Percentiles rank a stretch among this genome's conserved stretches.
Evolutionary conservation across 2,888 invertebrate genomes (phyloP).

Genomic region (Drosophila borborema): DNA sequence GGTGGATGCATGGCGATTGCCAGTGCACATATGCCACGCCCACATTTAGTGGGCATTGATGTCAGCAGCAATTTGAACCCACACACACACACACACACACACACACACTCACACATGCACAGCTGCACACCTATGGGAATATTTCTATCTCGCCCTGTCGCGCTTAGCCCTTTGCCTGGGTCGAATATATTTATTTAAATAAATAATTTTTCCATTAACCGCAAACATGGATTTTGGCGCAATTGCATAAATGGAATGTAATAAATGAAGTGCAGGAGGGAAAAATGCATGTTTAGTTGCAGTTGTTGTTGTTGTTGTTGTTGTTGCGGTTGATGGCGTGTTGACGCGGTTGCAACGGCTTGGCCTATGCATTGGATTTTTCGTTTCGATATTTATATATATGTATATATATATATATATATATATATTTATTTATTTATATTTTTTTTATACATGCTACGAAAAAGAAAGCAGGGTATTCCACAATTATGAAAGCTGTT

Average conservation of each 20-base stretch:
- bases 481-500: background rate
- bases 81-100: background rate
- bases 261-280: constrained; percentile 66
- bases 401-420: background rate
- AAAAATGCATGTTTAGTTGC: constrained; percentile 11
- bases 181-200: constrained; percentile 74
- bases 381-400: constrained; percentile 13
- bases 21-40: background rate
- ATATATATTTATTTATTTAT: background rate
- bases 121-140: constrained; percentile 11
- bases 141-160: constrained; percentile 21
- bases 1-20: background rate
- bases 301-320: constrained; percentile 30
- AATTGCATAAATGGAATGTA: constrained; percentile 76
- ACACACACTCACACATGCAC: background rate
- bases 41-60: constrained; percentile 38
- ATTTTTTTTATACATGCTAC: background rate
- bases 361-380: constrained; percentile 38
- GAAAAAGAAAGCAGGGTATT: constrained; percentile 3
- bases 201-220: constrained; percentile 78
- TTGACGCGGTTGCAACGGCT: constrained; percentile 60
- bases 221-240: constrained; percentile 76
- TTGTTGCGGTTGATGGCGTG: constrained; percentile 64
- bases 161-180: constrained; percentile 38
- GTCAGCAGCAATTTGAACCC: constrained; percentile 59